Percentiles rank a stretch among this genome's conserved stretches.
Evolutionary conservation across 2,888 invertebrate genomes (phyloP).

Genomic region (Malachius bipustulatus): DNA sequence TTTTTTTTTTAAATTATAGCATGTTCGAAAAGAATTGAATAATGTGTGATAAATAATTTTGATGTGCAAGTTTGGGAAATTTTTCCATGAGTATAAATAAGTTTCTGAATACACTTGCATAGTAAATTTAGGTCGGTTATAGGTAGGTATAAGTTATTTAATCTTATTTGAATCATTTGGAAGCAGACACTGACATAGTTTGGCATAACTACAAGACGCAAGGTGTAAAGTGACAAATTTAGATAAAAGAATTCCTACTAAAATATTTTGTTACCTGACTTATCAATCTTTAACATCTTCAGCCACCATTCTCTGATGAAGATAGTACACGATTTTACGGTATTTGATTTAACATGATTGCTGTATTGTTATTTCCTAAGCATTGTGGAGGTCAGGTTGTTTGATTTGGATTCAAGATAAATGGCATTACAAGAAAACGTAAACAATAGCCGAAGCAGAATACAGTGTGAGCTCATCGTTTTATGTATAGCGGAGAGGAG

Average conservation of each 20-base stretch:
- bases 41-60: no score
- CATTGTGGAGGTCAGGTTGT: not conserved
- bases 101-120: no score
- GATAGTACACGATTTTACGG: not conserved
- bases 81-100: no score
- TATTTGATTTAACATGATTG: slow-evolving; percentile 1
- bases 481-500: no score
- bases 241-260: not conserved
- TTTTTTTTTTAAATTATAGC: no score
- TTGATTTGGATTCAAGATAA: not conserved
- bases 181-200: not conserved
- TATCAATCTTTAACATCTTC: slow-evolving; percentile 1
- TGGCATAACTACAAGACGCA: not conserved
- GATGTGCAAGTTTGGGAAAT: no score
- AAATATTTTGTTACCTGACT: slow-evolving; percentile 2
- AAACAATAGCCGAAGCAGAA: no score
- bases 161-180: no score
- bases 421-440: slow-evolving; percentile 1
- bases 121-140: no score
- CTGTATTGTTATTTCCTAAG: not conserved
- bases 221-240: slow-evolving; percentile 1
- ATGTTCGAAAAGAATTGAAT: no score
- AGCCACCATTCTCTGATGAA: not conserved
- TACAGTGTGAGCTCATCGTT: no score
- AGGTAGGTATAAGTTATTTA: no score